Evolutionary conservation across 2,113 vertebrate genomes (phyloP).

Genomic region (Pangasianodon hypophthalmus): DNA sequence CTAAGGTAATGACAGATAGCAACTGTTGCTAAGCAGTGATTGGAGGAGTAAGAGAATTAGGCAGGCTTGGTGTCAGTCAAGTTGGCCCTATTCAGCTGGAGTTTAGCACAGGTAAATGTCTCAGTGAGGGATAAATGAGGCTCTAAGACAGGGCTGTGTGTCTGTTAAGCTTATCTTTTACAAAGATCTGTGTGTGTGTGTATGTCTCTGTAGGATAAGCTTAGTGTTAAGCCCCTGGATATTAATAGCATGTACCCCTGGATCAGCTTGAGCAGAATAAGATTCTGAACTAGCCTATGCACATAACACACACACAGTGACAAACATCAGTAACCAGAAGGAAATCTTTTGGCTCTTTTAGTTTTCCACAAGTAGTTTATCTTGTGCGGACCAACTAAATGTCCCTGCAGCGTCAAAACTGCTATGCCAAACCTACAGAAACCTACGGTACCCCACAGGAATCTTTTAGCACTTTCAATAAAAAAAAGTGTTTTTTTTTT

Average conservation of each 20-base stretch:
- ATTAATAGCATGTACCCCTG: neutral
- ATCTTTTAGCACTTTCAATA: too few species aligned
- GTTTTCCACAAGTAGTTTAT: neutral
- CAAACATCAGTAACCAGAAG: neutral
- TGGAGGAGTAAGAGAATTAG: neutral
- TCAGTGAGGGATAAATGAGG: neutral
- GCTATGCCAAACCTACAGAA: too few species aligned
- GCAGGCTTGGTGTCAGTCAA: neutral
- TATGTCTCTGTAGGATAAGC: neutral
- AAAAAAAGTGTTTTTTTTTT: too few species aligned
- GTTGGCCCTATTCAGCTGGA: neutral
- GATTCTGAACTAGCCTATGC: neutral
- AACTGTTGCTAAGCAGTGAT: neutral
- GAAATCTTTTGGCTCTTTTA: neutral
- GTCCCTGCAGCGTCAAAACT: neutral
- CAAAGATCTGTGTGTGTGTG: neutral
- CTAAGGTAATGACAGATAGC: neutral
- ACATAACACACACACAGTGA: neutral
- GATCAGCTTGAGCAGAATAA: neutral
- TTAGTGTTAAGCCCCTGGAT: neutral
- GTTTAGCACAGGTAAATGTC: slow-evolving; percentile 6
- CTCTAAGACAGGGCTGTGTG: neutral
- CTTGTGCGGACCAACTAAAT: too few species aligned
- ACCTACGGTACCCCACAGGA: too few species aligned
- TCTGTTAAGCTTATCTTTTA: neutral